These are phyloP conservation scores for Scleropages formosus DNA, from an alignment of 2,797 vertebrate species.

Conservation along the genomic window DNA sequence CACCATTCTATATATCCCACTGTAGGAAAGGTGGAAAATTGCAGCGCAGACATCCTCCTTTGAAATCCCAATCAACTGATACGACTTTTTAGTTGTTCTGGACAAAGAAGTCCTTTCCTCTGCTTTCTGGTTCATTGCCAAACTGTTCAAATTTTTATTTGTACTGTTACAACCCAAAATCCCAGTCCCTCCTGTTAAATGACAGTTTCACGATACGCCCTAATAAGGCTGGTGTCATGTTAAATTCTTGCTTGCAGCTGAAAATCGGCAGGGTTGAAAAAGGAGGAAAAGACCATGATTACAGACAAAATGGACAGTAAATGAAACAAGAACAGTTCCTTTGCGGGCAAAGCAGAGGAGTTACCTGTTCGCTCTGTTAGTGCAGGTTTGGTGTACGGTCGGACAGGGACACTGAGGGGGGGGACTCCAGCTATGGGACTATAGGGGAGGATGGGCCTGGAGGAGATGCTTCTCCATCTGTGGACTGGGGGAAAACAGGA, in stretches of 20 bases:
- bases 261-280: background rate
- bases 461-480: constrained; percentile 83
- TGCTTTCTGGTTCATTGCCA: constrained; percentile 1
- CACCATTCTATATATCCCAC: no score
- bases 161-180: background rate
- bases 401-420: constrained; percentile 67
- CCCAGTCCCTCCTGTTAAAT: background rate
- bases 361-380: constrained; percentile 83
- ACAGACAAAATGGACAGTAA: background rate
- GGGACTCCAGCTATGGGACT: constrained; percentile 79
- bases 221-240: background rate
- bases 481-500: constrained; percentile 66
- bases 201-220: background rate
- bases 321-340: background rate
- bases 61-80: background rate
- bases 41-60: background rate
- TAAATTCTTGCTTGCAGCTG: background rate
- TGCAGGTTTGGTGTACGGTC: constrained; percentile 80
- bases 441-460: constrained; percentile 71
- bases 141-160: background rate
- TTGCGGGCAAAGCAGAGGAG: background rate
- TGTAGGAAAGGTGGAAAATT: no score
- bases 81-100: background rate
- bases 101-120: background rate
- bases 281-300: background rate